Conservation (phyloP, 2,113 vertebrate species). For the Procavia capensis region DNA sequence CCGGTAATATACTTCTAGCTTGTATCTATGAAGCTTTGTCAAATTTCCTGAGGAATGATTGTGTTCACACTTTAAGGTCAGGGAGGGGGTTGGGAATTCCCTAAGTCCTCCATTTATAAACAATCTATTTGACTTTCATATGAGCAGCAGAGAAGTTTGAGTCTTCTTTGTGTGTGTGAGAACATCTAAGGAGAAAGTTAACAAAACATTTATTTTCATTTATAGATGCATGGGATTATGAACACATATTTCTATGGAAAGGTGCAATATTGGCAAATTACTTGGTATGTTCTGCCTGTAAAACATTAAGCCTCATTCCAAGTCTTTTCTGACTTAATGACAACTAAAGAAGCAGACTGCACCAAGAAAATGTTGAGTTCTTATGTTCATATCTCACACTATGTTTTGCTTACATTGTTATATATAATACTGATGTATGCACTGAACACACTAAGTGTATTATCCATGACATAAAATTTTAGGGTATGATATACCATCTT, state of each 20-base stretch:
- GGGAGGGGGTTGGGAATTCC: not conserved
- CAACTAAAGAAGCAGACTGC: not conserved
- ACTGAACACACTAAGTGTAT: not conserved
- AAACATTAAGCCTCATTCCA: not conserved
- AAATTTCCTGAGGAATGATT: not conserved
- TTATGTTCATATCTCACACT: not conserved
- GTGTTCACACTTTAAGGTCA: not conserved
- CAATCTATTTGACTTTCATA: not conserved
- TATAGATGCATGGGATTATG: not conserved
- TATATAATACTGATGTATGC: not conserved
- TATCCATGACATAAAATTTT: not conserved
- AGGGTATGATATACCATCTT: not conserved
- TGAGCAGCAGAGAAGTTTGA: not conserved
- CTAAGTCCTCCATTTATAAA: not conserved
- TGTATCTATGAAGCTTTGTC: not conserved
- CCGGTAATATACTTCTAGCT: not conserved
- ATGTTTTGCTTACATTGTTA: not conserved
- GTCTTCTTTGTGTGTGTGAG: not conserved
- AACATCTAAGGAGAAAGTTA: not conserved
- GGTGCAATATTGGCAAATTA: not conserved
- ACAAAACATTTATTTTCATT: not conserved
- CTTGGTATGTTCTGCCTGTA: not conserved
- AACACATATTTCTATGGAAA: not conserved
- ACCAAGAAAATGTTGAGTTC: not conserved
- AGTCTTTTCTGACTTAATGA: not conserved